phyloP scores from a whole-genome alignment of 2,113 vertebrate genomes.

The Chrysochloris asiatica region DNA sequence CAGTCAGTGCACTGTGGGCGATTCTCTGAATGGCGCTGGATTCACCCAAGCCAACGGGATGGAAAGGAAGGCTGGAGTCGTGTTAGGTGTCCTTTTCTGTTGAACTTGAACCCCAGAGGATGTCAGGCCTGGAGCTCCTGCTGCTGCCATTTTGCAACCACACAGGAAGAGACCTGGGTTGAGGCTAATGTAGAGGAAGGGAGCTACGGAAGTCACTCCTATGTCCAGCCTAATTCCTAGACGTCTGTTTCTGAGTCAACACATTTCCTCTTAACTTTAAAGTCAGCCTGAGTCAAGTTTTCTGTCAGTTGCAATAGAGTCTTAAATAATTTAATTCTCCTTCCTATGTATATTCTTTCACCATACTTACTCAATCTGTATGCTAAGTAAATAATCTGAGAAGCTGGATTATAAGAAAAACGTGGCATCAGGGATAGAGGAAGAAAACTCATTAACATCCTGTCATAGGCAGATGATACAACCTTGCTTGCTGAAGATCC shows the following conservation, averaged over 20 bases:
- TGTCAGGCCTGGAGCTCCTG: neutral
- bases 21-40: neutral
- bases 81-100: neutral
- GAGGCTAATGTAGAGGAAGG: neutral
- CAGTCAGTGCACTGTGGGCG: neutral
- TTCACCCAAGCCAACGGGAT: neutral
- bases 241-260: neutral
- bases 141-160: neutral
- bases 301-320: neutral
- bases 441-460: too few species aligned
- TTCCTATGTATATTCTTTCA: neutral
- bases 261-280: constrained; percentile 21
- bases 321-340: neutral
- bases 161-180: neutral
- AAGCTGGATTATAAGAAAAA: too few species aligned
- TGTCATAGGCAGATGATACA: too few species aligned
- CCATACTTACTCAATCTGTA: too few species aligned
- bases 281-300: constrained; percentile 22
- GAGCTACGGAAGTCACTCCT: neutral
- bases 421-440: too few species aligned
- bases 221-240: neutral
- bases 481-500: too few species aligned
- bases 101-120: neutral
- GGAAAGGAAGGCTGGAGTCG: neutral
- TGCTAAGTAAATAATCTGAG: too few species aligned